These are phyloP conservation scores for Dinomys branickii DNA, from an alignment of 2,113 vertebrate genomes.

Conservation along the genomic window DNA sequence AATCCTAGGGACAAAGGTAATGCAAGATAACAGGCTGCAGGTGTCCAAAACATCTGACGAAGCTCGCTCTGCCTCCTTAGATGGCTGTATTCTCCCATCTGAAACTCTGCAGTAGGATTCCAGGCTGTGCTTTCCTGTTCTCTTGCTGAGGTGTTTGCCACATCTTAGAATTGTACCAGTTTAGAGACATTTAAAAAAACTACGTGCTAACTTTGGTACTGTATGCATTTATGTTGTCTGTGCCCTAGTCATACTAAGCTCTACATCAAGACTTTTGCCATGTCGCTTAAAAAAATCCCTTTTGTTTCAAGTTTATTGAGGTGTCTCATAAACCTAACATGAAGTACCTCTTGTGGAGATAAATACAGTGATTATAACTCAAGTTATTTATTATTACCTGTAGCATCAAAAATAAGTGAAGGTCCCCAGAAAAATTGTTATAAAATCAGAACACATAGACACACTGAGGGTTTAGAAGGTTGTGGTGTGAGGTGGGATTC, in stretches of 20 bases:
- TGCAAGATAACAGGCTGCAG: background rate
- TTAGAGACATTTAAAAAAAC: slow-evolving; percentile 24
- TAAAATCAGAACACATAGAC: background rate
- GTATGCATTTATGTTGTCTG: background rate
- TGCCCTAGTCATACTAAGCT: background rate
- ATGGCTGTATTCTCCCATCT: background rate
- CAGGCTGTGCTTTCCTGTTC: background rate
- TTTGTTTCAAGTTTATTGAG: slow-evolving; percentile 52
- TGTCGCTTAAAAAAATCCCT: background rate
- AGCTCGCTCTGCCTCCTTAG: background rate
- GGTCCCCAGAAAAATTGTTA: slow-evolving; percentile 47
- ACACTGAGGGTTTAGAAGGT: background rate
- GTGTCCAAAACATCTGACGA: background rate
- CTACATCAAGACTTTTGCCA: background rate
- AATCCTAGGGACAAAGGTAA: background rate
- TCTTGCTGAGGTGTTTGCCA: background rate
- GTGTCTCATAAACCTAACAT: slow-evolving; percentile 30
- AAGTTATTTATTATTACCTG: slow-evolving; percentile 35
- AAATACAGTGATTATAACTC: slow-evolving; percentile 39
- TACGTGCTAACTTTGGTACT: background rate
- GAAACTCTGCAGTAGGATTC: background rate
- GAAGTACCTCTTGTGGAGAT: slow-evolving; percentile 23
- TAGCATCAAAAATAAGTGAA: slow-evolving; percentile 60
- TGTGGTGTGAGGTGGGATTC: slow-evolving; percentile 9
- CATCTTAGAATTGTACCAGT: background rate